These are phyloP conservation scores for Sebastes diaconus DNA, from an alignment of 2,797 vertebrate species.

Conservation along the genomic window DNA sequence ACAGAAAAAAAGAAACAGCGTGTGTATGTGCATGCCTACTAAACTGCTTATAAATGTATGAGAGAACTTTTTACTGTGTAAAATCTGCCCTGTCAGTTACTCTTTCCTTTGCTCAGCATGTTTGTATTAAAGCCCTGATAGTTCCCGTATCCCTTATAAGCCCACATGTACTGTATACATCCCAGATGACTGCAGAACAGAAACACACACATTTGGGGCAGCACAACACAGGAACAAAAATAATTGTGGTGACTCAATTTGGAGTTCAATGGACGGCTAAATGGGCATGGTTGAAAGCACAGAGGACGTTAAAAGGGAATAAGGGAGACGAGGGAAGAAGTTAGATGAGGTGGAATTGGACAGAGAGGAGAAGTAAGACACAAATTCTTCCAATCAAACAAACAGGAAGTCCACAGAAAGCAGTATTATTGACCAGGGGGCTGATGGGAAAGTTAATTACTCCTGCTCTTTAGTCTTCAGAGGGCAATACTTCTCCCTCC, in stretches of 20 bases:
- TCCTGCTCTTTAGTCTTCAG: conserved; percentile 31
- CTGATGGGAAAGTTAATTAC: conserved; percentile 59
- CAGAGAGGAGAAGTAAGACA: conserved; percentile 28
- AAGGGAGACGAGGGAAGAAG: background rate
- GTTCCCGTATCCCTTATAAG: background rate
- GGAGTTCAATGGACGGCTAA: conserved; percentile 39
- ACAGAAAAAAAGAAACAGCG: background rate
- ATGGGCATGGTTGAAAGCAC: conserved; percentile 11
- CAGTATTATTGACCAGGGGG: conserved; percentile 21
- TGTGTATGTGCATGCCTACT: background rate
- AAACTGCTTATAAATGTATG: background rate
- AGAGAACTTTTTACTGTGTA: background rate
- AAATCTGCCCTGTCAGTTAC: background rate
- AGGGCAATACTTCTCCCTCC: conserved; percentile 10
- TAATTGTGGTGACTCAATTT: background rate
- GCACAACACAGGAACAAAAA: conserved; percentile 1
- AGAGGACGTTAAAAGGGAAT: conserved; percentile 16
- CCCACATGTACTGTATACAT: background rate
- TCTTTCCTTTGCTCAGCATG: background rate
- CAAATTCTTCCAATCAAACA: conserved; percentile 27
- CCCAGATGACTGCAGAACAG: background rate
- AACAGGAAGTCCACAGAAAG: conserved; percentile 23
- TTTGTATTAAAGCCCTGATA: background rate
- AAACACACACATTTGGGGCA: background rate
- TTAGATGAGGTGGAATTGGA: conserved; percentile 8